phyloP scores from a whole-genome alignment of 1,140 invertebrate species.

The Himalopsyche phryganea region DNA sequence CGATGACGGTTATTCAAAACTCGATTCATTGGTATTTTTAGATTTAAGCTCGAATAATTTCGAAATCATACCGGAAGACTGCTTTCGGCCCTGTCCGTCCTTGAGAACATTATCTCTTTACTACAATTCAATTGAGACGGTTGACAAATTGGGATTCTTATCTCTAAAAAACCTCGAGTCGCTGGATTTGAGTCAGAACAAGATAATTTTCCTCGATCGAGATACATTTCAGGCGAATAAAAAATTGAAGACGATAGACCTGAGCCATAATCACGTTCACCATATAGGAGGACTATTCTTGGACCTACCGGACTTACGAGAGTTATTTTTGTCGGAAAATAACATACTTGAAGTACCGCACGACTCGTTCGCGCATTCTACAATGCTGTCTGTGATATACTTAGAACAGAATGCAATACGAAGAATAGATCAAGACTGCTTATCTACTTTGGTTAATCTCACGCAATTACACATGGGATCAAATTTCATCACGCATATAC shows the following conservation, averaged over 20 bases:
- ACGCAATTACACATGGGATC: conserved; percentile 81
- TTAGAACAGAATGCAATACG: conserved; percentile 83
- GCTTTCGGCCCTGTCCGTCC: conserved; percentile 74
- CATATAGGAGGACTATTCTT: conserved; percentile 77
- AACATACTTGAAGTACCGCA: conserved; percentile 81
- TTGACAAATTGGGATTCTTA: conserved; percentile 74
- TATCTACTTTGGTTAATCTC: conserved; percentile 69
- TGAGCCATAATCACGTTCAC: conserved; percentile 87
- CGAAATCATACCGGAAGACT: conserved; percentile 67
- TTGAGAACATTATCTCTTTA: conserved; percentile 77
- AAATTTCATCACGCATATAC: conserved; percentile 78
- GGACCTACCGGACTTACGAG: conserved; percentile 69
- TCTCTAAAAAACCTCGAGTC: conserved; percentile 72
- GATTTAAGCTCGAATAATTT: conserved; percentile 87
- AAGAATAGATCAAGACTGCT: conserved; percentile 68
- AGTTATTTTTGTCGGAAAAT: conserved; percentile 85
- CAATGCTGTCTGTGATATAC: conserved; percentile 76
- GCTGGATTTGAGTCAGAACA: conserved; percentile 84
- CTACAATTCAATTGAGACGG: conserved; percentile 74
- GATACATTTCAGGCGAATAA: conserved; percentile 72
- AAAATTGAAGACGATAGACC: conserved; percentile 74
- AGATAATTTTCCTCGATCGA: conserved; percentile 69
- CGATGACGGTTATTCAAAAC: conserved; percentile 65
- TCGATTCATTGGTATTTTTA: conserved; percentile 70
- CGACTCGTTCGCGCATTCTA: conserved; percentile 75